Percentiles rank a stretch among this genome's conserved stretches.
Evolutionary conservation across 2,888 invertebrate species (phyloP).

Genomic region (Amiota minor): DNA sequence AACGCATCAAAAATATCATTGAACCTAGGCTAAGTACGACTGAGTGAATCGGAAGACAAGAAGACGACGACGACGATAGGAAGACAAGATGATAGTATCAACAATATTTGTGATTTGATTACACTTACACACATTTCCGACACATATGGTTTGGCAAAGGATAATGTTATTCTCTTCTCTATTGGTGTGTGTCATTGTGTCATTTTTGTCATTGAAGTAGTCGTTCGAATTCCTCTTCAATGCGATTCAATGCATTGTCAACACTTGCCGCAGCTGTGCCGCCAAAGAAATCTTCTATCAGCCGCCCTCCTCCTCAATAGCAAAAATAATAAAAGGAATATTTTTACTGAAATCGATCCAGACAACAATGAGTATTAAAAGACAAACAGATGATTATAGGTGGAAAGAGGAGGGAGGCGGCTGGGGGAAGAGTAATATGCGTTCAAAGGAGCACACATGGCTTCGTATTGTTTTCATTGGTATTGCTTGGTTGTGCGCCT

Average conservation of each 20-base stretch:
- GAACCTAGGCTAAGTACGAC: not conserved
- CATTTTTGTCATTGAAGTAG: not conserved
- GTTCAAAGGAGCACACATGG: constrained; percentile 4
- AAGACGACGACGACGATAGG: not conserved
- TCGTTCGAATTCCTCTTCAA: not conserved
- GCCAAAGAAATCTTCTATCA: too few species aligned
- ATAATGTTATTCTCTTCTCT: not conserved
- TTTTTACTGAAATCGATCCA: too few species aligned
- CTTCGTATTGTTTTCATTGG: not conserved
- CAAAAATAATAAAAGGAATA: too few species aligned
- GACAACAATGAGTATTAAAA: not conserved
- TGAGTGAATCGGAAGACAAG: not conserved
- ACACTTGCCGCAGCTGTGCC: constrained; percentile 17
- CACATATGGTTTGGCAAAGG: constrained; percentile 27
- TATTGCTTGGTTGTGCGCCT: too few species aligned
- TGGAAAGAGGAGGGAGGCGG: not conserved
- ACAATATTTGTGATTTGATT: constrained; percentile 27
- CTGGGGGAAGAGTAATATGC: not conserved
- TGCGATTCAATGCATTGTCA: constrained; percentile 11
- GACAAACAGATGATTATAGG: not conserved
- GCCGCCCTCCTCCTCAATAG: too few species aligned
- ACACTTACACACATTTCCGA: constrained; percentile 29
- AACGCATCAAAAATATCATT: constrained; percentile 25
- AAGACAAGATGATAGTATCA: not conserved
- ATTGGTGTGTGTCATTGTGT: not conserved